Evolutionary conservation across 1,140 invertebrate species (phyloP).

Genomic region (Drosophila bifasciata): DNA sequence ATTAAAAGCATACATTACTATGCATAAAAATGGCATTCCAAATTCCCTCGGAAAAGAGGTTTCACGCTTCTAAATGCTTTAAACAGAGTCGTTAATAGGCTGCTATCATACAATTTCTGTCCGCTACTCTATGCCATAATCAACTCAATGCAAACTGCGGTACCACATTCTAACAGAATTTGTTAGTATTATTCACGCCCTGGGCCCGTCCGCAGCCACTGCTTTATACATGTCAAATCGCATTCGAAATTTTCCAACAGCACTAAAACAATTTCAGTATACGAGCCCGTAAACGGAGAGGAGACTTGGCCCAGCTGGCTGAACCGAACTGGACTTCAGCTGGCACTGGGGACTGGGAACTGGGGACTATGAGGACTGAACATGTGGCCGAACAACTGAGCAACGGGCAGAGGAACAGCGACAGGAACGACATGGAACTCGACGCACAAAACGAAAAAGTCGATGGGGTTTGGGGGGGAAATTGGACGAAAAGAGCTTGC

Average conservation of each 20-base stretch:
- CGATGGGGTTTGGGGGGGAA: slow-evolving; percentile 20
- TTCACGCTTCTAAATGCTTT: no score
- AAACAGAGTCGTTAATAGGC: no score
- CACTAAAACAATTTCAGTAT: slow-evolving; percentile 59
- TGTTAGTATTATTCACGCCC: slow-evolving; percentile 28
- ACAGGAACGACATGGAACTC: slow-evolving; percentile 45
- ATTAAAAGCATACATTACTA: no score
- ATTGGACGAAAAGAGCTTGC: slow-evolving; percentile 19
- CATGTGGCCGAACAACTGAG: slow-evolving; percentile 75
- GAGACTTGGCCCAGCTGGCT: slow-evolving; percentile 13
- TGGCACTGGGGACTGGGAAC: slow-evolving; percentile 12
- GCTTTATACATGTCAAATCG: slow-evolving; percentile 45
- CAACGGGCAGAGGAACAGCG: slow-evolving; percentile 45
- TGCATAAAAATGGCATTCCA: no score
- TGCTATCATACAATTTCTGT: no score
- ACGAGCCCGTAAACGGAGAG: slow-evolving; percentile 21
- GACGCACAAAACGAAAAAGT: slow-evolving; percentile 53
- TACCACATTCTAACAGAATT: slow-evolving; percentile 24
- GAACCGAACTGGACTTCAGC: slow-evolving; percentile 2
- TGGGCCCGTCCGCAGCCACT: slow-evolving; percentile 23
- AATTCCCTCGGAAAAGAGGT: no score
- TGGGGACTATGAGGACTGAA: slow-evolving; percentile 13
- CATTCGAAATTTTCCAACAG: slow-evolving; percentile 50
- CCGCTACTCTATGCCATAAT: no score
- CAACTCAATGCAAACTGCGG: no score